A percentile compares a stretch with the other conserved stretches of the same genome.
Evolutionary conservation across 2,113 vertebrate species (phyloP).

Genomic region (Elgaria multicarinata): DNA sequence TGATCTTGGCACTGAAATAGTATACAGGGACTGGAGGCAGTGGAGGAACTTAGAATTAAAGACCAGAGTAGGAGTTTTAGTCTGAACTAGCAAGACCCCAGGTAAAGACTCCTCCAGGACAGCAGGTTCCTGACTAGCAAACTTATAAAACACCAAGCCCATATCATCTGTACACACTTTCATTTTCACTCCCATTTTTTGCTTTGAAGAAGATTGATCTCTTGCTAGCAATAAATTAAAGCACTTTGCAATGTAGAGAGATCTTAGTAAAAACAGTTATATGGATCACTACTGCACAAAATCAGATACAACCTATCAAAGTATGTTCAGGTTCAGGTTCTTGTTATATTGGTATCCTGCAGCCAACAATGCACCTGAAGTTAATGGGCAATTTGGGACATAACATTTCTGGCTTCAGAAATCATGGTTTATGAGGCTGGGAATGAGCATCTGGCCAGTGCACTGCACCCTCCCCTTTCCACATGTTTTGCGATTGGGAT

Average conservation of each 20-base stretch:
- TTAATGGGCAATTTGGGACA: not conserved
- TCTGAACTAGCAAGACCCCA: not conserved
- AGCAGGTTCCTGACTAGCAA: not conserved
- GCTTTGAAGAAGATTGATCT: not conserved
- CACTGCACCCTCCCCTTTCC: not conserved
- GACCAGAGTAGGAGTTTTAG: not conserved
- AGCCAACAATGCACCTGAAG: not conserved
- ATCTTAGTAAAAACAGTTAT: not conserved
- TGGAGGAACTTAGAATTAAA: not conserved
- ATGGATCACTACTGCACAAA: not conserved
- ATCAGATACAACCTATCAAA: not conserved
- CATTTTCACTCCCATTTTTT: not conserved
- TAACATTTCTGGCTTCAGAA: not conserved
- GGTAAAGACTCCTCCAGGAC: not conserved
- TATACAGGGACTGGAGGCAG: not conserved
- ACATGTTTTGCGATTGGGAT: not conserved
- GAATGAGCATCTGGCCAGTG: not conserved
- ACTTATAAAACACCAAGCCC: not conserved
- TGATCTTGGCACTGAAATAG: not conserved
- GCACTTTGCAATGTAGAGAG: not conserved
- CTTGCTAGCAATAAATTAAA: not conserved
- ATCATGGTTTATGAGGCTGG: not conserved
- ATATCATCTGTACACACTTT: not conserved
- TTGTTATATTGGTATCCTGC: not conserved
- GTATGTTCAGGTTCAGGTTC: not conserved